Evolutionary conservation across 2,113 vertebrate genomes (phyloP), one percentile per base, ranked within the genome.

Genomic region (Bagarius yarrelli): DNA sequence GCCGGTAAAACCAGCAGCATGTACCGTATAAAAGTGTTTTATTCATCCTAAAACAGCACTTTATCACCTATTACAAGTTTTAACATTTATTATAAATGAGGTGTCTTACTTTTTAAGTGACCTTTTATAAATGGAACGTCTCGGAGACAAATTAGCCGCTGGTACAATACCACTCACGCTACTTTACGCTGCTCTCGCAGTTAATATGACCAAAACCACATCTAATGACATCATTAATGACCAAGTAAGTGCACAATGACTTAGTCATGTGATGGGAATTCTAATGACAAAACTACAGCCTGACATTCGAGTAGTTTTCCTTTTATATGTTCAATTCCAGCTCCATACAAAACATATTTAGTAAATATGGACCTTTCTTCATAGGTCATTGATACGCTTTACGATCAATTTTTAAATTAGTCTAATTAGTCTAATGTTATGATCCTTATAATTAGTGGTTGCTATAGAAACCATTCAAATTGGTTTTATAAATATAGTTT

Each of bases 401-500:
- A 13, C 23, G 4, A 40, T 36, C 19, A 2, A 23, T 13, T n/a
- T 36, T 66, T 12, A 14, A 44, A 67, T 69, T n/a, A 15, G 13
- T 15, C 2, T 69, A 15, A 44, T 21, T 53, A 18, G 52, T 12
- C 16, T 53, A 40, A 40, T 40, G 6, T 40, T 40, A 40, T 40
- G n/a, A n/a, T n/a, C n/a, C n/a, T n/a, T n/a, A n/a, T n/a, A n/a
- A n/a, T n/a, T n/a, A n/a, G n/a, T n/a, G n/a, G 32, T 15, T 47
- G 67, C 44, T 16, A 70, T 70, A 50, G 40, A 70, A 25, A 47
- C 67, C n/a, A n/a, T n/a, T n/a, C n/a, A n/a, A n/a, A n/a, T n/a
- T 4, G 36, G 3, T 40, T 40, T 40, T 40, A 40, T 40, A 6
- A 40, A 40, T 40, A 40, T 40, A 40, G 6, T 40, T 40, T 4